Percentiles rank a stretch among this genome's conserved stretches.
Evolutionary conservation across 2,113 vertebrate genomes (phyloP).

Genomic region (Halichoeres trimaculatus): DNA sequence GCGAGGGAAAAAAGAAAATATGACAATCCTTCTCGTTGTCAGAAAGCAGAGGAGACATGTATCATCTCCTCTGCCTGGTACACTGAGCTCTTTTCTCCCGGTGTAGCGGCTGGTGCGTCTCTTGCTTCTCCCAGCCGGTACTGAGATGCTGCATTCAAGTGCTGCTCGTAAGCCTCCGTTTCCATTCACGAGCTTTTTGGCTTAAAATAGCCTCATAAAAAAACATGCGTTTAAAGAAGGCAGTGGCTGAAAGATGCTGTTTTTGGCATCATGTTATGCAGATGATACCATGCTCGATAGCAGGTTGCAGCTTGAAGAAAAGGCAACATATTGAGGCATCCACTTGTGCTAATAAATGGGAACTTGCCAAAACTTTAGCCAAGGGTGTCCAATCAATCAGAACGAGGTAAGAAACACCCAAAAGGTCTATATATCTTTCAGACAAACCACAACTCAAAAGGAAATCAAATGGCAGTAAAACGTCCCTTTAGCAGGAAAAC

Average conservation of each 20-base stretch:
- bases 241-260: neutral
- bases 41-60: slow-evolving; percentile 54
- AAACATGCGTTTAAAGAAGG: neutral
- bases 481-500: neutral
- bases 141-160: slow-evolving; percentile 74
- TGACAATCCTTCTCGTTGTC: slow-evolving; percentile 44
- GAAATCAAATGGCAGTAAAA: neutral
- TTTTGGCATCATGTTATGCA: neutral
- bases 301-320: neutral
- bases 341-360: slow-evolving; percentile 9
- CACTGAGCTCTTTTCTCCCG: slow-evolving; percentile 39
- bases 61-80: slow-evolving; percentile 35
- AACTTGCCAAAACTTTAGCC: slow-evolving; percentile 31
- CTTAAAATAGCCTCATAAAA: slow-evolving; percentile 30
- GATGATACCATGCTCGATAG: neutral
- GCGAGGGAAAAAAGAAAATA: slow-evolving; percentile 4
- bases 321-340: slow-evolving; percentile 14
- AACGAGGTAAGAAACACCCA: neutral
- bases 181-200: slow-evolving; percentile 55
- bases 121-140: slow-evolving; percentile 49
- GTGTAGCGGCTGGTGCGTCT: slow-evolving; percentile 60
- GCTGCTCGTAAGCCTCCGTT: slow-evolving; percentile 59
- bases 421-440: neutral
- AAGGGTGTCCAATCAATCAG: neutral
- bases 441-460: neutral